Percentiles rank a stretch among this genome's conserved stretches.
phyloP scores from a whole-genome alignment of 1,140 invertebrate species.

The Cecropterus lyciades region DNA sequence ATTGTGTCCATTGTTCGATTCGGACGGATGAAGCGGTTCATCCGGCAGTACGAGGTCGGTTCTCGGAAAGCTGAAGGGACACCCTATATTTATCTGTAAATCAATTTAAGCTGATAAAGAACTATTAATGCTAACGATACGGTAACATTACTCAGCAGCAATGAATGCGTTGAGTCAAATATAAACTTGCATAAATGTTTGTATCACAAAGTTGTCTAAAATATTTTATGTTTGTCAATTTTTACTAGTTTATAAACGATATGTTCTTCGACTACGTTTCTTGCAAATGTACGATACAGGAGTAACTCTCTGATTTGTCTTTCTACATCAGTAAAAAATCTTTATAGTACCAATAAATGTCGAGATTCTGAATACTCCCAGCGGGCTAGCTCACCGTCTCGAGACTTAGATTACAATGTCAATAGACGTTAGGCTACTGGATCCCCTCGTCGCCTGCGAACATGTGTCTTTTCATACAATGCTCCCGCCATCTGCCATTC shows the following conservation, averaged over 20 bases:
- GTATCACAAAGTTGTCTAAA: no score
- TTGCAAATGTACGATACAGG: no score
- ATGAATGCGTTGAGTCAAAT: background rate
- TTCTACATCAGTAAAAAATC: background rate
- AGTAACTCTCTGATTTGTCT: no score
- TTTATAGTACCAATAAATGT: conserved; percentile 1
- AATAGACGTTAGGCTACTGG: conserved; percentile 55
- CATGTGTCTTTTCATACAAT: conserved; percentile 47
- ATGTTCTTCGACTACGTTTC: no score
- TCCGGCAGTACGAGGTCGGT: conserved; percentile 52
- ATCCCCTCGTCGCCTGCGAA: conserved; percentile 43
- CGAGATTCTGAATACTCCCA: conserved; percentile 24
- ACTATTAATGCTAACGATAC: conserved; percentile 20
- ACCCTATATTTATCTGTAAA: conserved; percentile 32
- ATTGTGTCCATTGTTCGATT: conserved; percentile 56
- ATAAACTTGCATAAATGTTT: no score
- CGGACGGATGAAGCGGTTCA: conserved; percentile 49
- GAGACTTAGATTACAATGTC: conserved; percentile 61
- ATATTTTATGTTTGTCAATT: no score
- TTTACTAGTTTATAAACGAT: no score
- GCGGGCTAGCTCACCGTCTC: conserved; percentile 41
- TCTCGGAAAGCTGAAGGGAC: conserved; percentile 55
- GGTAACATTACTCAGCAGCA: background rate
- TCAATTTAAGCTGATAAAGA: conserved; percentile 28
- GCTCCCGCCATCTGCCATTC: conserved; percentile 5